Conservation (phyloP, 1,140 invertebrate genomes). For the Camponotus vicinus region DNA sequence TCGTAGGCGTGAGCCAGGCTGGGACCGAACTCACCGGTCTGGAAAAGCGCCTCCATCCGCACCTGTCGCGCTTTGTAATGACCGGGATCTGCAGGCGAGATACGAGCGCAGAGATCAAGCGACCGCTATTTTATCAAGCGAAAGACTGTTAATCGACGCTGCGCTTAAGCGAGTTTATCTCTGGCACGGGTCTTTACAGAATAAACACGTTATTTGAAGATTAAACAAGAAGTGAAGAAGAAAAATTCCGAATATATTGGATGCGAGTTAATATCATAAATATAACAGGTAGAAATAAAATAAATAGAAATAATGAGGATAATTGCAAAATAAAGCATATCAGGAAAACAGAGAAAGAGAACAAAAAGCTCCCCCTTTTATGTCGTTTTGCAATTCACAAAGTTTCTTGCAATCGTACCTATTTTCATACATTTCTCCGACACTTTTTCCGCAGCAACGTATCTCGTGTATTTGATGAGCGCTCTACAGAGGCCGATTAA, state of each 20-base stretch:
- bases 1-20: slow-evolving; percentile 78
- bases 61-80: slow-evolving; percentile 73
- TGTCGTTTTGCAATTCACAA: background rate
- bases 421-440: slow-evolving; percentile 75
- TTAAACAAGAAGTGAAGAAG: background rate
- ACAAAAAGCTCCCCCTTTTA: background rate
- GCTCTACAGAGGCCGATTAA: slow-evolving; percentile 74
- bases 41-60: slow-evolving; percentile 76
- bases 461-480: slow-evolving; percentile 70
- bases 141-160: slow-evolving; percentile 3
- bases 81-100: slow-evolving; percentile 46
- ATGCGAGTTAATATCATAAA: background rate
- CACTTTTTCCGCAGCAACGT: slow-evolving; percentile 68
- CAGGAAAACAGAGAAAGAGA: background rate
- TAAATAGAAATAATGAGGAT: background rate
- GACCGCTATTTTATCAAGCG: background rate
- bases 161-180: background rate
- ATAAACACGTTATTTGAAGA: background rate
- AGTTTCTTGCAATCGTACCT: slow-evolving; percentile 66
- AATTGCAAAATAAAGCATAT: background rate
- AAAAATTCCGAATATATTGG: background rate
- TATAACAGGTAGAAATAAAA: background rate
- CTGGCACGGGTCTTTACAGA: background rate
- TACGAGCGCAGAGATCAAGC: slow-evolving; percentile 22
- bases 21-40: slow-evolving; percentile 78